Evolutionary conservation across 2,797 vertebrate species (phyloP), one percentile per base, ranked within the genome.

Genomic region (Carcharodon carcharias): DNA sequence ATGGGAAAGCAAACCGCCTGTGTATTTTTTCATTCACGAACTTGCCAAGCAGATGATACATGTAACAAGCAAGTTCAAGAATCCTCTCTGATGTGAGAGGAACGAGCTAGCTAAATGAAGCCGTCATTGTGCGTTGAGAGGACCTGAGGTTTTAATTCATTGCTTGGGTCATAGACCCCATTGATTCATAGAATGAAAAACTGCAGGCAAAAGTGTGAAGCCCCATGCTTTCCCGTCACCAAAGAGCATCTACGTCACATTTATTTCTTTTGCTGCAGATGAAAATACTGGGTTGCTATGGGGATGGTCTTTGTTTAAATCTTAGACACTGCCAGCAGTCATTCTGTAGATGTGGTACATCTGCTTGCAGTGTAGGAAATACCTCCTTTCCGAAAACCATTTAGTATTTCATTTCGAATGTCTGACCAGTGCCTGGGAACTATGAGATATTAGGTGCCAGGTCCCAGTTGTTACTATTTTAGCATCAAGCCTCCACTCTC

Each of bases 141-240:
- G n/a, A 67, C 45, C 94, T 69, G 67, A 95, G 94, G 35, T 45
- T 67, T 45, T 67, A 40, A 95, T 69, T 95, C 45, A 71, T 40
- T 54, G 67, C 40, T 95, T 95, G 56, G 28, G 40, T 73, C 26
- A 56, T n/a, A n/a, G n/a, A n/a, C n/a, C n/a, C n/a, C n/a, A n/a
- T n/a, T 73, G 71, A 95, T 69, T 95, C 67, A 77, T 12, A 69
- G 93, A 94, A 94, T 67, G 92, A 26, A 94, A 23, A 63, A 21
- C 63, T 40, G 7, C 9, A 31, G 23, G 40, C 63, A 69, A 18
- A 50, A 45, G 92, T 12, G 14, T 71, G 28, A 28, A 95, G 45
- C 40, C 28, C 23, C 3, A 2, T 16, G 45, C 16, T 77, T 58
- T 58, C 69, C 67, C 73, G 58, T 95, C 31, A 73, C 1, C 69